Conservation (phyloP, 2,888 invertebrate species). For the Glyphotaelius pellucidus region DNA sequence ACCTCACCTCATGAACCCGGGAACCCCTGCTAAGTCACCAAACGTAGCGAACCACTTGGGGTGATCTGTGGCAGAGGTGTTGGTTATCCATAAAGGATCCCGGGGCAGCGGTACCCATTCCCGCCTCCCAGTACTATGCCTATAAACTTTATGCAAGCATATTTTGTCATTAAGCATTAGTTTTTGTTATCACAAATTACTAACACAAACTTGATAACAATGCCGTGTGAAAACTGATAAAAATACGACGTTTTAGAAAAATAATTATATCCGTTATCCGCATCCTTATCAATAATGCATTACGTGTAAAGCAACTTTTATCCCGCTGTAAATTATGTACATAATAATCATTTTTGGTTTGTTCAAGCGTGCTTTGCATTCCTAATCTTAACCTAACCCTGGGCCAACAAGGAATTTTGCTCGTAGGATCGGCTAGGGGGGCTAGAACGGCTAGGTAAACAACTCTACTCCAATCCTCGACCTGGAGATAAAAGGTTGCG, state of each 20-base stretch:
- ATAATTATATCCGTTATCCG: neutral
- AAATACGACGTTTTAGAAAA: neutral
- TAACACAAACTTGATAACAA: neutral
- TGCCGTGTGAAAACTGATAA: neutral
- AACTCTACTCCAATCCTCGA: neutral
- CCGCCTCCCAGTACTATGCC: too few species aligned
- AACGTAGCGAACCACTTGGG: too few species aligned
- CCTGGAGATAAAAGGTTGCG: neutral
- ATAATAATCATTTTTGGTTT: neutral
- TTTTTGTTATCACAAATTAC: neutral
- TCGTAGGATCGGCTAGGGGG: neutral
- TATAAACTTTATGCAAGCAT: too few species aligned
- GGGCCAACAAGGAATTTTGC: neutral
- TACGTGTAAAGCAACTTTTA: neutral
- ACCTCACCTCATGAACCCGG: too few species aligned
- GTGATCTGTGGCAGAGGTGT: too few species aligned
- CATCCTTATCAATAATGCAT: neutral
- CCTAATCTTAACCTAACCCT: neutral
- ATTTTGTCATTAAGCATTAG: neutral
- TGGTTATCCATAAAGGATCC: too few species aligned
- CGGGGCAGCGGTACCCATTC: too few species aligned
- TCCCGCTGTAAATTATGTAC: neutral
- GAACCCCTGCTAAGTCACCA: too few species aligned
- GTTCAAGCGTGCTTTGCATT: neutral
- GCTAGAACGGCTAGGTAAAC: neutral